Evolutionary conservation across 2,113 vertebrate species (phyloP).

Genomic region (Cyprinus carpio): DNA sequence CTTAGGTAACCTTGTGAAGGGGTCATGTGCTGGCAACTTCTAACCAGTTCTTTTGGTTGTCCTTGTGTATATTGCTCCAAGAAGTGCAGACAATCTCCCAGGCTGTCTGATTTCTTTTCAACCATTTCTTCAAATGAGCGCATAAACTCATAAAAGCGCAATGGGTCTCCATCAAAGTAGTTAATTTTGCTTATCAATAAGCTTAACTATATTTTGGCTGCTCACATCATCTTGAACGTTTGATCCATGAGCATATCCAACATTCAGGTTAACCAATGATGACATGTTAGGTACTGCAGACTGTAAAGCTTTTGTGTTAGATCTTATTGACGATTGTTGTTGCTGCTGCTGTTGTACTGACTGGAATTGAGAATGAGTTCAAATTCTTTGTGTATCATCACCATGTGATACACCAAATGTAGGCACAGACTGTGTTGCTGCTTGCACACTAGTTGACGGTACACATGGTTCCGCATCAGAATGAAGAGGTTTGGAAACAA

Average conservation of each 20-base stretch:
- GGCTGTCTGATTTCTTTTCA: neutral
- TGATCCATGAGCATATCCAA: neutral
- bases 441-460: neutral
- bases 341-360: neutral
- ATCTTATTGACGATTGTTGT: neutral
- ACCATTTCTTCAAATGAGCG: slow-evolving; percentile 28
- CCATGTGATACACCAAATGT: neutral
- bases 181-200: neutral
- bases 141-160: neutral
- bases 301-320: neutral
- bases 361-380: neutral
- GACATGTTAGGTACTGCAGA: neutral
- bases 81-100: slow-evolving; percentile 25
- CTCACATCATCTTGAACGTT: neutral
- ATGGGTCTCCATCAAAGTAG: slow-evolving; percentile 12
- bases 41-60: slow-evolving; percentile 1
- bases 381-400: neutral
- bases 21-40: too few relatives aligned
- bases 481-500: too few relatives aligned
- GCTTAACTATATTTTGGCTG: neutral
- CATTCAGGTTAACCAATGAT: neutral
- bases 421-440: neutral
- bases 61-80: slow-evolving; percentile 39
- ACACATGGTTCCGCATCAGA: neutral
- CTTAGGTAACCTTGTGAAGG: neutral